Evolutionary conservation across 2,113 vertebrate genomes (phyloP), one percentile per base, ranked within the genome.

Genomic region (Euleptes europaea): DNA sequence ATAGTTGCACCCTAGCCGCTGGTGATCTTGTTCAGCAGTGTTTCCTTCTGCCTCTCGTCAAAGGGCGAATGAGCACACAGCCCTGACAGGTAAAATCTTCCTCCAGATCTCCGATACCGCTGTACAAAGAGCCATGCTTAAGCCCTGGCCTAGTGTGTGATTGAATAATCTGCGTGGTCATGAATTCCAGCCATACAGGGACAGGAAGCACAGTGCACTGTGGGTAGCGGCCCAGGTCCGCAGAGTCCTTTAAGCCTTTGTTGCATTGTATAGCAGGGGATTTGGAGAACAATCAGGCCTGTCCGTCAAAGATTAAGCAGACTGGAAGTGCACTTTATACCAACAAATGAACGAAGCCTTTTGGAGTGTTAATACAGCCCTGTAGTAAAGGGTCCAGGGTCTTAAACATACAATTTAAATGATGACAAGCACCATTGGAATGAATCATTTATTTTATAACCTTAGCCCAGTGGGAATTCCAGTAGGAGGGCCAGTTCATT

Each of bases 271-370:
- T 93, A 84, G 90, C 77, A 47, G 94, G 96, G 97, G 97, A 98
- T 99, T 98, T 98, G 92, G 79, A 91, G 95, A 91, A 97, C 97
- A 98, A 97, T 97, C 94, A 92, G 94, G 93, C 94, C 96, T 97
- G 96, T 98, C 97, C 96, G 94, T 96, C 98, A 97, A 96, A 97
- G 96, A 97, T 94, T 97, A 97, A 98, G 96, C 95, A 96, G 97
- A 96, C 93, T 97, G 95, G 96, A 97, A 97, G 94, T 95, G 95
- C 95, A 95, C 95, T 96, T 95, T 95, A 93, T 94, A 94, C 92
- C 89, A 93, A 97, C 94, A 96, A 97, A 96, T 93, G 89, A 95
- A 94, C 95, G 90, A 86, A 82, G 85, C 92, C 92, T 94, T 94
- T 94, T 87, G 54, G 85, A 95, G 91, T 93, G 93, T 95, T 95